Evolutionary conservation across 2,888 invertebrate genomes (phyloP).

Genomic region (Nymphalis c-album): DNA sequence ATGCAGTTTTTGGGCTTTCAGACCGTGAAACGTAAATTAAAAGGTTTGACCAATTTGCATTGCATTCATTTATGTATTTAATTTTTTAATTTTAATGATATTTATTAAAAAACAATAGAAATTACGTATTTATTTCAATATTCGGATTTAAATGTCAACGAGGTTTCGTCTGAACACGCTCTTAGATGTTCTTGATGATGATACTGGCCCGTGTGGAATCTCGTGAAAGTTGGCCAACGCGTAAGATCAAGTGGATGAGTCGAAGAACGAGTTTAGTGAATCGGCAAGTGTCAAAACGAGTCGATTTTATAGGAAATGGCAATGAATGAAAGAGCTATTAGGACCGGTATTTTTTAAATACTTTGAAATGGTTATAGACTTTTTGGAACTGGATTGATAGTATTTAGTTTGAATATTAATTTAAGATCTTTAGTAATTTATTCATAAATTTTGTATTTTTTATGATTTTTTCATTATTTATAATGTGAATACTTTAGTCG

Average conservation of each 20-base stretch:
- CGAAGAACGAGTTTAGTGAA: slow-evolving; percentile 67
- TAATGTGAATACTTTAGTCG: no score
- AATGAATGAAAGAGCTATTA: slow-evolving; percentile 31
- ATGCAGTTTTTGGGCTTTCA: slow-evolving; percentile 4
- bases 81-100: no score
- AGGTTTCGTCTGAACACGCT: slow-evolving; percentile 25
- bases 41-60: not conserved
- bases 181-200: slow-evolving; percentile 54
- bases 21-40: slow-evolving; percentile 6
- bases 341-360: slow-evolving; percentile 18
- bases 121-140: not conserved
- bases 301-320: slow-evolving; percentile 28
- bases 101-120: no score
- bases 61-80: no score
- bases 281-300: slow-evolving; percentile 58
- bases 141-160: not conserved
- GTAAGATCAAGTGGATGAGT: slow-evolving; percentile 71
- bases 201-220: slow-evolving; percentile 66
- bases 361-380: not conserved
- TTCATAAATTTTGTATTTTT: not conserved
- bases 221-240: slow-evolving; percentile 78
- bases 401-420: slow-evolving; percentile 1
- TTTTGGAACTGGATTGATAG: slow-evolving; percentile 4
- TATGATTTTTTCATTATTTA: not conserved
- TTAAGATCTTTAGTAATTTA: not conserved